Evolutionary conservation across 2,113 vertebrate species (phyloP), one percentile per base, ranked within the genome.

Genomic region (Paradoxurus hermaphroditus): DNA sequence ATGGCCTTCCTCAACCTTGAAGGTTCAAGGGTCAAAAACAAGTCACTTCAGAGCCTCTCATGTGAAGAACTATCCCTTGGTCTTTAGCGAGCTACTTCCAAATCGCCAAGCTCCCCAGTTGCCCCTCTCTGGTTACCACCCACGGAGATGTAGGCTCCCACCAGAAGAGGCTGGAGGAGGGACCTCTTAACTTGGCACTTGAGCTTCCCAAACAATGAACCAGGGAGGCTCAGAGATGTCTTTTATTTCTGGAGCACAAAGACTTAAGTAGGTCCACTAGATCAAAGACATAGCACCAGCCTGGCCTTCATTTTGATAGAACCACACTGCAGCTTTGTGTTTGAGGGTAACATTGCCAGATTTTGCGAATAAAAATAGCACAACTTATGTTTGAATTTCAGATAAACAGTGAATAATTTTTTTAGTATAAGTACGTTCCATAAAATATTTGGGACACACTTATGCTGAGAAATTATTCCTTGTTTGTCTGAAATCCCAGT

Each of bases 201-300:
- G 98, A 98, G 97, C 97, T 95, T 98, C 97, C 97, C 98, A 98
- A 97, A 98, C 96, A 97, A 97, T 89, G 97, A 98, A 95, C 91
- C 86, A 94, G 97, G 78, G 95, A 93, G 86, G 86, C 95, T 98
- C 94, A 82, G 97, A 98, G 97, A 98, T 95, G 97, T 72, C 77
- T 82, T 93, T 98, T 90, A 97, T 98, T 98, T 97, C 95, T 97
- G 90, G 77, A 97, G 88, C 94, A 95, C 93, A 95, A 97, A 95
- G 97, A 97, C 95, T 97, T 97, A 98, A 97, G 92, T 88, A 98
- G 65, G 93, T 93, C 97, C 63, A 67, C 49, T 90, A 96, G 95
- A 98, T 98, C 97, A 98, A 97, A 98, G 97, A 96, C 89, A 97
- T 86, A 97, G 96, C 97, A 19, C n/a, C 16, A 7, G n/a, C 39